Evolutionary conservation across 2,113 vertebrate species (phyloP), one percentile per base, ranked within the genome.

Genomic region (Orthonyx spaldingii): DNA sequence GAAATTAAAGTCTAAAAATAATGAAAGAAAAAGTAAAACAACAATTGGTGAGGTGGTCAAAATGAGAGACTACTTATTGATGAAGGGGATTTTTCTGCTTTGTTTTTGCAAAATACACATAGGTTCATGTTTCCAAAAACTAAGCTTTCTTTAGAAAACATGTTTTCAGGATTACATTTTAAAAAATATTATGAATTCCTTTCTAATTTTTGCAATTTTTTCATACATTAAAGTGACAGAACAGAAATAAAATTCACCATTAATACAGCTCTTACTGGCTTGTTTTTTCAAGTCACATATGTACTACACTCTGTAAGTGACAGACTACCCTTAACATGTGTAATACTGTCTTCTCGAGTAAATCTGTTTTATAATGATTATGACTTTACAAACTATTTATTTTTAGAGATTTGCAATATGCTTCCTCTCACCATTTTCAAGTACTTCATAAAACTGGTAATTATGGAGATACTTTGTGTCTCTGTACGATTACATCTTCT

Each of bases 391-490:
- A 95, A 96, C 82, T 90, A 80, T 72, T 93, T 96, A 96, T 97
- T 96, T 97, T 96, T 95, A 95, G 87, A 95, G 68, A 91, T 74
- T 86, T 55, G 90, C 95, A 97, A 96, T 96, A 97, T 95, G 93
- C 59, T 96, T 74, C 72, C 90, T 94, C 92, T 96, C 84, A 94
- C 52, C 27, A 90, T 92, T 95, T 92, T 88, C 75, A 90, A 86
- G 79, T 68, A 85, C 82, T 96, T 89, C 84, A 90, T 65, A 76
- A 85, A 95, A 90, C 59, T 83, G 50, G 47, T 84, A 93, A 96
- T 96, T 84, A 94, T 8, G 26, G 42, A 94, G 78, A 83, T 87
- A 96, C 50, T 74, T 85, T 72, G 35, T 74, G 52, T 90, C 65
- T 76, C 83, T 69, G 47, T 65, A 70, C 2, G 27, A 87, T 63